These are phyloP conservation scores for Erithacus rubecula DNA, from an alignment of 2,797 vertebrate species.

Conservation along the genomic window DNA sequence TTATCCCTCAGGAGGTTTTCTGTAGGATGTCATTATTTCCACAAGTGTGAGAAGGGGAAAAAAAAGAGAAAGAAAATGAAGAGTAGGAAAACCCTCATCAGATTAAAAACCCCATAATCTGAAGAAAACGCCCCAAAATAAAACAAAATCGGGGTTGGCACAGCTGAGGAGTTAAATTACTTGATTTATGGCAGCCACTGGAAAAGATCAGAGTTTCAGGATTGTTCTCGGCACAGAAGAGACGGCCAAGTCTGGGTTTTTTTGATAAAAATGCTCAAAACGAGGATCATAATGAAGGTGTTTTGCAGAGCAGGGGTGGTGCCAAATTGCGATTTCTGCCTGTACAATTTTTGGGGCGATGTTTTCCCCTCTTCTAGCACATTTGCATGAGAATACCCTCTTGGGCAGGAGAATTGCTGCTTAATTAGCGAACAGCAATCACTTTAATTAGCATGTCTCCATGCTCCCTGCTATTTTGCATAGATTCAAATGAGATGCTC, in stretches of 20 bases:
- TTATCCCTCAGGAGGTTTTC: slow-evolving; percentile 16
- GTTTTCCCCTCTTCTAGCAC: background rate
- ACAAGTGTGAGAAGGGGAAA: background rate
- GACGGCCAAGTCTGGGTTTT: background rate
- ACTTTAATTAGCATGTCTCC: slow-evolving; percentile 81
- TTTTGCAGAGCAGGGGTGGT: background rate
- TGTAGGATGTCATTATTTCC: background rate
- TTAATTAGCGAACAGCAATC: slow-evolving; percentile 83
- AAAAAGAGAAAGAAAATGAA: background rate
- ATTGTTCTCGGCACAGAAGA: background rate
- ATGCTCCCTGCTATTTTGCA: slow-evolving; percentile 77
- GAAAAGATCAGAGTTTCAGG: background rate
- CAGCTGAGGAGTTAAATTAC: rapidly evolving
- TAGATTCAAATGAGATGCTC: slow-evolving; percentile 81
- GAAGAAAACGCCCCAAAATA: background rate
- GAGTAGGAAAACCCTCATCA: rapidly evolving
- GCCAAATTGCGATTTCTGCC: background rate
- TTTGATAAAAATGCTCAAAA: background rate
- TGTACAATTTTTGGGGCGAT: background rate
- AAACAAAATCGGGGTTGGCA: rapidly evolving
- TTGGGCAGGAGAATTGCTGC: slow-evolving; percentile 74
- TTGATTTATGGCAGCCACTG: background rate
- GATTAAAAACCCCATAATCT: background rate
- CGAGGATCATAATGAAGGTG: background rate
- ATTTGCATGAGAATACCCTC: slow-evolving; percentile 79